Base-by-base conservation (phyloP, 2,888 invertebrate genomes). In the Eilema depressum region DNA sequence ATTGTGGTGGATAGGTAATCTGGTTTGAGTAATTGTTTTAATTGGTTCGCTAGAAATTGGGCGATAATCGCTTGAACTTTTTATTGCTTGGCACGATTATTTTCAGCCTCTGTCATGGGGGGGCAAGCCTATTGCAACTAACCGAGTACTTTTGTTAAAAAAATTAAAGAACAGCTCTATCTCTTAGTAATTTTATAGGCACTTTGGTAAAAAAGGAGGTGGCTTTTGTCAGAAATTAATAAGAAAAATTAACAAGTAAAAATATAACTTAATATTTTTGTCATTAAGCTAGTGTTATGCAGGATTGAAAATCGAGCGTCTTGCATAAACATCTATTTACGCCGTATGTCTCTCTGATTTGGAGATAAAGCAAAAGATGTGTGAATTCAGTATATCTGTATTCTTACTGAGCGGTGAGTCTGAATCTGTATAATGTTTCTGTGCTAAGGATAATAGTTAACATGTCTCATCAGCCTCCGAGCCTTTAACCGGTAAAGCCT, bases 11-110 rank as follows among this genome's bases (percentile, higher is more conserved):
- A 53, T n/a, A 53, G 53, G 53, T 53, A 53, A 53, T 53, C 53
- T 53, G 53, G n/a, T 53, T 53, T 53, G 53, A 53, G 26, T 68
- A 63, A 37, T 68, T 28, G 63, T 68, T 53, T 68, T 56, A 25
- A 62, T 26, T 17, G 66, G 25, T 37, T 65, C 53, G 14, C 53
- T 23, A 14, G 20, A 41, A 30, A 30, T 23, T 28, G 8, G 28
- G 3, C 17, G 28, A 28, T 53, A 3, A 64, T n/a, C 28, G 0
- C 26, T 59, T 26, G 11, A 59, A 28, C 20, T 53, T 53, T 20
- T 53, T 53, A 1, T n/a, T n/a, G 53, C 0, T n/a, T n/a, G 10
- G 7, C 7, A 47, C 20, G 7, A 20, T 47, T 4, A 20, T 47
- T 17, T 14, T 17, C 17, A 17, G 41, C 3, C 17, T 5, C 41